Base-by-base conservation (phyloP, 2,113 vertebrate genomes). In the Hippocampus barbouri region DNA sequence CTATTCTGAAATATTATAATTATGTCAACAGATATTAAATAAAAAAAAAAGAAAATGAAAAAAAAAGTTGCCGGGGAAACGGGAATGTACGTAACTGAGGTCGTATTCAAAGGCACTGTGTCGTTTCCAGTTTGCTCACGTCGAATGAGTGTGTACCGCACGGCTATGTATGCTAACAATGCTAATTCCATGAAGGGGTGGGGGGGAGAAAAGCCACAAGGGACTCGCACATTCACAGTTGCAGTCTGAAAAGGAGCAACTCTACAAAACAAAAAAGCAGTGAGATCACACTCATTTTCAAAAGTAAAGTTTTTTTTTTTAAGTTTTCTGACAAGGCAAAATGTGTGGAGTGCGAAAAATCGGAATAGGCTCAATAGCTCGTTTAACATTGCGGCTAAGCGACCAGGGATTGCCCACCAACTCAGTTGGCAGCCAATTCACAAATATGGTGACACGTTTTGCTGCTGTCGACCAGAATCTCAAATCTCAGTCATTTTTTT, bases 161-260 rank as follows among this genome's bases (percentile, higher is more conserved):
- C 83, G 84, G 86, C 95, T 97, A 96, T 89, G 86, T 90, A 92
- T 66, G 93, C 95, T 94, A 95, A 95, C 93, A 94, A 94, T 23
- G 92, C 95, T 93, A 94, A 94, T 92, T 96, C 21, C 11, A 15
- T 63, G 3, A 9, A 30, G 30, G 60, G 15, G 27, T 12, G 15
- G 2, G 2, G 34, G 60, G 91, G 92, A 96, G 95, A 93, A 84
- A 95, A 91, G 94, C 94, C 95, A 95, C 94, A 79, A 93, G 90
- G 87, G 89, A 94, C 84, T 94, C 94, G 94, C 94, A 92, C 95
- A 94, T 94, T 94, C 94, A 96, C 95, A 95, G 95, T 93, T 93
- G 93, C 94, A 94, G 93, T 94, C 94, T 95, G 92, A 89, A n/a
- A 70, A 85, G 68, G 72, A 88, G 69, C 75, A 86, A 88, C 86